Conservation (phyloP, 2,797 vertebrate species). For the Micropoecilia bifurca region DNA sequence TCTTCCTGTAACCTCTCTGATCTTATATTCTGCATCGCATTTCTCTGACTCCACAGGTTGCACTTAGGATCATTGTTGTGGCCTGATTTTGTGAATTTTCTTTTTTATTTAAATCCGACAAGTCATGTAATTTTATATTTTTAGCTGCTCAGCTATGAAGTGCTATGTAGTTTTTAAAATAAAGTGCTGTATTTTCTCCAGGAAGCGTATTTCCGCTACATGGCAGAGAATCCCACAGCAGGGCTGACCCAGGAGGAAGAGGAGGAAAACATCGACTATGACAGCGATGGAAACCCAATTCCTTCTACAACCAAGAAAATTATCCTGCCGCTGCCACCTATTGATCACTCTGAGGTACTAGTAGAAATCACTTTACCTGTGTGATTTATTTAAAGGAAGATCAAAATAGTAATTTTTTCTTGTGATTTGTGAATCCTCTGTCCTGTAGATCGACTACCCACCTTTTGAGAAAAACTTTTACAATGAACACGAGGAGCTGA, state of each 20-base stretch:
- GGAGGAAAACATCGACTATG: constrained; percentile 95
- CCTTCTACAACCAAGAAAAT: constrained; percentile 92
- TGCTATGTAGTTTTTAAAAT: constrained; percentile 46
- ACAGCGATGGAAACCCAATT: constrained; percentile 97
- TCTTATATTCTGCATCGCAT: constrained; percentile 18
- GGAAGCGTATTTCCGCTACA: constrained; percentile 99
- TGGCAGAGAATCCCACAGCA: constrained; percentile 98
- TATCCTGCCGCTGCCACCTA: constrained; percentile 94
- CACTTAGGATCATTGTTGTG: constrained; percentile 42
- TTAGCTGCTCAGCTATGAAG: background rate
- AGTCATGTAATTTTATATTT: constrained; percentile 8
- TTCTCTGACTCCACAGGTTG: constrained; percentile 49
- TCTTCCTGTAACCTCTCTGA: constrained; percentile 42
- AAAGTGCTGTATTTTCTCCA: constrained; percentile 82
- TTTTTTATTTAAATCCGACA: constrained; percentile 4
- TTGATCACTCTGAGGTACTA: constrained; percentile 95
- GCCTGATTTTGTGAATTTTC: constrained; percentile 13
- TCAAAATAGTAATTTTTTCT: background rate
- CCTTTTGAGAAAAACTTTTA: constrained; percentile 99
- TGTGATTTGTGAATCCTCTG: background rate
- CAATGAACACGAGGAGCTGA: constrained; percentile 95
- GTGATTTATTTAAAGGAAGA: background rate
- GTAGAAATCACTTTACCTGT: background rate
- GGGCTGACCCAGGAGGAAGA: constrained; percentile 94
- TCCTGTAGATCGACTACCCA: constrained; percentile 92